phyloP scores from a whole-genome alignment of 2,888 invertebrate species.

The Pterostichus madidus region DNA sequence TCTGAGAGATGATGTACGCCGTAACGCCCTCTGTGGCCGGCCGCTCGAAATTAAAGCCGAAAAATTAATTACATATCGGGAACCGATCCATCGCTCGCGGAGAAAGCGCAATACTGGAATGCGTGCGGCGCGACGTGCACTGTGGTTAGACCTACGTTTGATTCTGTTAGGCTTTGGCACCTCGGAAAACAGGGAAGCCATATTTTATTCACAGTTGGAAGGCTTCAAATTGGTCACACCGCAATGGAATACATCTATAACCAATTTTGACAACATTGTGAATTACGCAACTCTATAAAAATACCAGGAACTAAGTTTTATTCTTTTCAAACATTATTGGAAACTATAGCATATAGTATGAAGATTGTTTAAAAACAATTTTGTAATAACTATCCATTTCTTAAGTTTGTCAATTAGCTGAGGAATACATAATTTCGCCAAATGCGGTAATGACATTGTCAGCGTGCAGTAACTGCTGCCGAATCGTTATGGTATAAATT shows the following conservation, averaged over 20 bases:
- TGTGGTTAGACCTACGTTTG: neutral
- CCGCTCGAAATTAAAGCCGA: constrained; percentile 9
- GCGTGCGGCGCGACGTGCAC: neutral
- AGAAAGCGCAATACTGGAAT: constrained; percentile 32
- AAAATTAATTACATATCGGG: constrained; percentile 29
- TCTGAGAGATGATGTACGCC: constrained; percentile 9
- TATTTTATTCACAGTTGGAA: neutral
- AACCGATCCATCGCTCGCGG: constrained; percentile 1
- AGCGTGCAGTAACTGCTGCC: no score
- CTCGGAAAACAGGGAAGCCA: constrained; percentile 26
- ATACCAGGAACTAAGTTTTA: no score
- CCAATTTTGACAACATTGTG: neutral
- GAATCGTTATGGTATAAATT: no score
- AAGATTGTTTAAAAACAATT: no score
- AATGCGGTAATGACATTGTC: no score
- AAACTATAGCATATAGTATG: no score
- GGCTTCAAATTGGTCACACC: constrained; percentile 44
- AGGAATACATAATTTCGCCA: no score
- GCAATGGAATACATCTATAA: neutral
- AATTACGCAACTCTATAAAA: no score
- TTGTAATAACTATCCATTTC: no score
- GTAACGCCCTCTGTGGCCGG: constrained; percentile 1
- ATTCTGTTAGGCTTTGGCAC: constrained; percentile 32
- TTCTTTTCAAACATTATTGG: no score
- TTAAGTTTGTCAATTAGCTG: no score